Conservation (phyloP, 2,797 vertebrate species). For the Caiman crocodilus region DNA sequence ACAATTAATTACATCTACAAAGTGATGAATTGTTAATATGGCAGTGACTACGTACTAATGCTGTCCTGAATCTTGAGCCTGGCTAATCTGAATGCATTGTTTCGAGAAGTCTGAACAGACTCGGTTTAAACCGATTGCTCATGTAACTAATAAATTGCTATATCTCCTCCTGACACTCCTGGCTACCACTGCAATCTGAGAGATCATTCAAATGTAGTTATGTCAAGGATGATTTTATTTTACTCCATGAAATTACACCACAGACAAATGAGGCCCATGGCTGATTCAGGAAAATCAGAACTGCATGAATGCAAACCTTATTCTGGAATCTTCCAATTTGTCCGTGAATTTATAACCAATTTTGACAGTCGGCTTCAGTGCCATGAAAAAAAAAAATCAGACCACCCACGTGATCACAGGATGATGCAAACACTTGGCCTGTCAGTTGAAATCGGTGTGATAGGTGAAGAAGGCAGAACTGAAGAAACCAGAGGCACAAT, state of each 20-base stretch:
- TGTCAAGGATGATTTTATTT: constrained; percentile 6
- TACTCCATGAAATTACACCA: not conserved
- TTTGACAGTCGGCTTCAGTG: not conserved
- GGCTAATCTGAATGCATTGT: not conserved
- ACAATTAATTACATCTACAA: not conserved
- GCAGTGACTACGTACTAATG: not conserved
- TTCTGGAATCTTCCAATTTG: not conserved
- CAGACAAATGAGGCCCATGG: not conserved
- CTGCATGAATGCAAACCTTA: not conserved
- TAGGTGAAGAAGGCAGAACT: constrained; percentile 1
- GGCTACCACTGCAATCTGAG: not conserved
- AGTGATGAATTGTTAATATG: not conserved
- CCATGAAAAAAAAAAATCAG: not conserved
- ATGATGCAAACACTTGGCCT: not conserved
- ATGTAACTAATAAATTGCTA: not conserved
- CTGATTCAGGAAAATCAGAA: not conserved
- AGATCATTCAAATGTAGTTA: not conserved
- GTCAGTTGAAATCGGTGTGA: constrained; percentile 40
- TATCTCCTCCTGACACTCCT: not conserved
- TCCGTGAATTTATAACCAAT: not conserved
- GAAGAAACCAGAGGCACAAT: not conserved
- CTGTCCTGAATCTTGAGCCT: not conserved
- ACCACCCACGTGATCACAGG: not conserved
- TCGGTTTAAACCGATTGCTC: not conserved
- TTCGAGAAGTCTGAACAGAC: constrained; percentile 4